phyloP scores from a whole-genome alignment of 64 coral and sea anemone species.

The Pachyseris speciosa region DNA sequence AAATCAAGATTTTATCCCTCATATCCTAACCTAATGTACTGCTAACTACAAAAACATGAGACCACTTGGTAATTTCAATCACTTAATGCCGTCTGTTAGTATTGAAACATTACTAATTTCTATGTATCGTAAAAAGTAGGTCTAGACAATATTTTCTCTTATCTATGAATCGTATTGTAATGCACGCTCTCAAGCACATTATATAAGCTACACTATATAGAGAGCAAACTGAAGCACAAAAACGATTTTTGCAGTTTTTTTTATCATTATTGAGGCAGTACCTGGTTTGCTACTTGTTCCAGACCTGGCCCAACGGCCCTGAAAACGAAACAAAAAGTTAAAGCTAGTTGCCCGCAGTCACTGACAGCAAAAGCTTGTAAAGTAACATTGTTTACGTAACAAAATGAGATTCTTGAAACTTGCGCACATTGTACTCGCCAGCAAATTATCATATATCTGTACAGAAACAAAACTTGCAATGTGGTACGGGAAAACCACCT shows the following conservation, averaged over 20 bases:
- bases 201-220: background rate
- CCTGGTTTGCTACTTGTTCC: conserved; percentile 16
- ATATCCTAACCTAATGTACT: background rate
- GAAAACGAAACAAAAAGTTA: background rate
- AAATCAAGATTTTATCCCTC: background rate
- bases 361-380: too few relatives aligned
- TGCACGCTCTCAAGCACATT: background rate
- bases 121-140: background rate
- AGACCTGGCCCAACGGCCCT: conserved; percentile 21
- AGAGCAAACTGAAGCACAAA: background rate
- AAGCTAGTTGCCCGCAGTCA: too few relatives aligned
- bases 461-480: background rate
- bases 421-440: background rate
- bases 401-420: background rate
- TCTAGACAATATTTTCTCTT: background rate
- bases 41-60: background rate
- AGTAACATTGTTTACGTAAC: background rate
- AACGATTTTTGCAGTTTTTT: background rate
- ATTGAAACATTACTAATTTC: background rate
- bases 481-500: background rate
- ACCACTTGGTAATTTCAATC: background rate
- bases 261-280: background rate
- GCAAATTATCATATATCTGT: too few relatives aligned
- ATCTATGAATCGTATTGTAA: background rate
- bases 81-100: background rate